Evolutionary conservation across 2,113 vertebrate species (phyloP).

Genomic region (Tragelaphus scriptus): DNA sequence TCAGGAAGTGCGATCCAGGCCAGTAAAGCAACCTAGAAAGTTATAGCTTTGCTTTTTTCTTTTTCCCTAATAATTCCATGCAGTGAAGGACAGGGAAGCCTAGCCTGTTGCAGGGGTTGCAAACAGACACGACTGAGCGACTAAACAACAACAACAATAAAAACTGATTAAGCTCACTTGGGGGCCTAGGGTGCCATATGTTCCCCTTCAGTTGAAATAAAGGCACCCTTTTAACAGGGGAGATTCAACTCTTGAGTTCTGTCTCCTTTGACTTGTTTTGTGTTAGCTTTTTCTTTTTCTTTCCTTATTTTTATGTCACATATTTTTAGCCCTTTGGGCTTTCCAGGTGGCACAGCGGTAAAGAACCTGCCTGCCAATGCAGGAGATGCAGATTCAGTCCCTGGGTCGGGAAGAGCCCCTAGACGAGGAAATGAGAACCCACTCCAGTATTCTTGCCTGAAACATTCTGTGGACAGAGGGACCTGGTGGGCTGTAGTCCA

Average conservation of each 20-base stretch:
- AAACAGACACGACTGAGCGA: not conserved
- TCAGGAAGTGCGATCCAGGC: conserved; percentile 17
- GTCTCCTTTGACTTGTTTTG: conserved; percentile 26
- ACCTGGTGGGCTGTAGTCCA: not conserved
- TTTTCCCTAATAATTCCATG: not conserved
- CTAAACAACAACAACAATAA: not conserved
- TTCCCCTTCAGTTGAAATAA: conserved; percentile 16
- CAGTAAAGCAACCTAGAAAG: conserved; percentile 66
- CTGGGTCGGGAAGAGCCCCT: not conserved
- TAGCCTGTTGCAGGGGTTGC: not conserved
- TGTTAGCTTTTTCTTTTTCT: not conserved
- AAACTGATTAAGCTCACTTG: not conserved
- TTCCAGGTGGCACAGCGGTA: not conserved
- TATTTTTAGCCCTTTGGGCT: conserved; percentile 4
- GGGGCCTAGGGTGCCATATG: not conserved
- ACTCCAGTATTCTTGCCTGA: not conserved
- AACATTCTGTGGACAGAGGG: not conserved
- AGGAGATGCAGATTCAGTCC: not conserved
- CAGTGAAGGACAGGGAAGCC: not conserved
- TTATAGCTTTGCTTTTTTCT: conserved; percentile 53
- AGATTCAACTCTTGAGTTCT: not conserved
- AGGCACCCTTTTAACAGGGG: not conserved
- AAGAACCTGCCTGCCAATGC: not conserved
- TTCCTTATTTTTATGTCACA: not conserved
- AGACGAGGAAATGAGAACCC: not conserved